These are phyloP conservation scores for Chelonus insularis DNA, from an alignment of 1,140 invertebrate genomes.

Conservation along the genomic window DNA sequence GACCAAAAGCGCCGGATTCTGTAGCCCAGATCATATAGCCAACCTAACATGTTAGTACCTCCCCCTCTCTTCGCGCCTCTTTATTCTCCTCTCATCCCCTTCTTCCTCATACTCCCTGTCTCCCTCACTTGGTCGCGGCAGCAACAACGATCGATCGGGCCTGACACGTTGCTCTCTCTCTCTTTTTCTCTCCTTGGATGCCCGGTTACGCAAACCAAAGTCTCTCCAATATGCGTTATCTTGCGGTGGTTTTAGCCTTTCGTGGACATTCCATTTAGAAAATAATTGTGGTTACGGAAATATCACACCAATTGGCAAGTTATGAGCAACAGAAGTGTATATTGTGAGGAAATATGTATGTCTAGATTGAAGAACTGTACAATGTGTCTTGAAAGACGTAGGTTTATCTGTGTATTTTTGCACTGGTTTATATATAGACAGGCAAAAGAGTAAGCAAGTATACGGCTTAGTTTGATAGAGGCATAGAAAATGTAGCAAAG, in stretches of 20 bases:
- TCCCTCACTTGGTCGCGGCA: conserved; percentile 3
- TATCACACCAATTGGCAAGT: no score
- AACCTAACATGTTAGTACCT: neutral
- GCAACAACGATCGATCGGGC: conserved; percentile 12
- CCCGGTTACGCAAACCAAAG: conserved; percentile 6
- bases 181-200: conserved; percentile 6
- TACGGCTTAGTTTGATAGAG: conserved; percentile 6
- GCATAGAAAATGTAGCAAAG: conserved; percentile 17
- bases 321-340: no score
- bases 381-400: no score
- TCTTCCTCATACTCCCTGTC: neutral
- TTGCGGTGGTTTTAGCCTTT: conserved; percentile 1
- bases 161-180: conserved; percentile 10
- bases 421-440: conserved; percentile 16
- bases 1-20: neutral
- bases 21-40: conserved; percentile 1
- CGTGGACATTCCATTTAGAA: neutral
- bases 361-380: neutral
- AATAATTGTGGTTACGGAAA: neutral
- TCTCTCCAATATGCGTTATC: conserved; percentile 11
- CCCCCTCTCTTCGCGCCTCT: conserved; percentile 3
- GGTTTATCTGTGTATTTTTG: conserved; percentile 10
- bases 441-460: neutral
- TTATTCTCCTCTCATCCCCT: neutral
- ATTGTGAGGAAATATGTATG: neutral